phyloP scores from a whole-genome alignment of 1,140 invertebrate species.

The Bombus superbus region DNA sequence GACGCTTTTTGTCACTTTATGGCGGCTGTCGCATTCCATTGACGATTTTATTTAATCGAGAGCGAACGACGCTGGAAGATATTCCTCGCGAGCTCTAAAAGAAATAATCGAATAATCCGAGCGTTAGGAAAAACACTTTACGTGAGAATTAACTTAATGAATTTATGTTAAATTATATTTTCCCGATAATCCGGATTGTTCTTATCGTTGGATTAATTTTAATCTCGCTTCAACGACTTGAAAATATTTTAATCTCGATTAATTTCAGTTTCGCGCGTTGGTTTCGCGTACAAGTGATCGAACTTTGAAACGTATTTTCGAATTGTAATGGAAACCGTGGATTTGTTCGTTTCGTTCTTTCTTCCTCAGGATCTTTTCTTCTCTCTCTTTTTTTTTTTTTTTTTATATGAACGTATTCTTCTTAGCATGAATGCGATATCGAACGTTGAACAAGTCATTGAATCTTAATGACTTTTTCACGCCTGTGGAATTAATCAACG shows the following conservation, averaged over 20 bases:
- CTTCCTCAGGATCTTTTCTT: not conserved
- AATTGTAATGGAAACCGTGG: not conserved
- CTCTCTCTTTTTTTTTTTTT: too few species aligned
- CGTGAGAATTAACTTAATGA: not conserved
- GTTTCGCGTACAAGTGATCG: too few species aligned
- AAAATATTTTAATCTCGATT: not conserved
- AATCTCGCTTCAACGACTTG: not conserved
- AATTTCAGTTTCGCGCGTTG: too few species aligned
- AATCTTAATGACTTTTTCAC: not conserved
- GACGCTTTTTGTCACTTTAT: constrained; percentile 6
- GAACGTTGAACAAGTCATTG: not conserved
- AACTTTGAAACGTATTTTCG: not conserved
- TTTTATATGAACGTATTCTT: not conserved
- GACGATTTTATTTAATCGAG: not conserved
- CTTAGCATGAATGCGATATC: not conserved
- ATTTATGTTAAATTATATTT: not conserved
- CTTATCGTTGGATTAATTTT: not conserved
- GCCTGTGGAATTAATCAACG: not conserved
- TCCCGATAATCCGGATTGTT: not conserved
- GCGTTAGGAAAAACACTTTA: not conserved
- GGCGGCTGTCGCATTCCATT: constrained; percentile 24
- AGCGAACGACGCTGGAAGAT: not conserved
- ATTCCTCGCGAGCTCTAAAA: too few species aligned
- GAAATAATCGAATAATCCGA: not conserved
- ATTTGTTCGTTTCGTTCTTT: not conserved